A percentile compares a stretch with the other conserved stretches of the same genome.
phyloP scores from a whole-genome alignment of 2,888 invertebrate species.

The Globia sparganii region DNA sequence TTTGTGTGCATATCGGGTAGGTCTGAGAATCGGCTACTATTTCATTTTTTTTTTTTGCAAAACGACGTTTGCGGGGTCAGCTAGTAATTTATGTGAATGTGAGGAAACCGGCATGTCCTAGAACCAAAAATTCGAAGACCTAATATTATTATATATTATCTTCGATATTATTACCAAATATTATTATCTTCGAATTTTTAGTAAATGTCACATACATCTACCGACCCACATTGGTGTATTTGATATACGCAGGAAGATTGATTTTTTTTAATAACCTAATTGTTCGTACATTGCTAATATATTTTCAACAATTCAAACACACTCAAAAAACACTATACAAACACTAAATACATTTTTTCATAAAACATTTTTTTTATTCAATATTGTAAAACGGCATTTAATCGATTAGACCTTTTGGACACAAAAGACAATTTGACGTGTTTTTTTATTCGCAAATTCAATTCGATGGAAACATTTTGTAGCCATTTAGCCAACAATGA shows the following conservation, averaged over 20 bases:
- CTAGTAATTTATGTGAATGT: neutral
- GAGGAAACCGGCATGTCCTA: neutral
- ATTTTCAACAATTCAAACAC: too few species aligned
- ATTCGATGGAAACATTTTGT: slow-evolving; percentile 3
- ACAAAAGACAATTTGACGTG: neutral
- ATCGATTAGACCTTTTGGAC: neutral
- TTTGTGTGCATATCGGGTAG: too few species aligned
- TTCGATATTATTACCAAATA: too few species aligned
- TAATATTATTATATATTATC: too few species aligned
- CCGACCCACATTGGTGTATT: neutral
- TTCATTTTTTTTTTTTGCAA: too few species aligned
- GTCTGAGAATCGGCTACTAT: too few species aligned
- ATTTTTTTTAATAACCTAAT: too few species aligned
- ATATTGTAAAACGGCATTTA: neutral
- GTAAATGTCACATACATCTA: too few species aligned
- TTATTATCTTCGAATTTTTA: too few species aligned
- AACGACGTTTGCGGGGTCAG: too few species aligned
- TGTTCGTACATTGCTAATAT: neutral
- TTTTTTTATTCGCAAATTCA: slow-evolving; percentile 4
- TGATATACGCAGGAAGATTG: neutral
- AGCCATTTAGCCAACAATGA: slow-evolving; percentile 4
- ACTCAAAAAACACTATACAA: neutral
- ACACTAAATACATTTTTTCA: neutral
- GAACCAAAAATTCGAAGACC: neutral
- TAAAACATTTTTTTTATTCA: too few species aligned